Conservation (phyloP, 92 coral and sea anemone species). For the Porites lobata region DNA sequence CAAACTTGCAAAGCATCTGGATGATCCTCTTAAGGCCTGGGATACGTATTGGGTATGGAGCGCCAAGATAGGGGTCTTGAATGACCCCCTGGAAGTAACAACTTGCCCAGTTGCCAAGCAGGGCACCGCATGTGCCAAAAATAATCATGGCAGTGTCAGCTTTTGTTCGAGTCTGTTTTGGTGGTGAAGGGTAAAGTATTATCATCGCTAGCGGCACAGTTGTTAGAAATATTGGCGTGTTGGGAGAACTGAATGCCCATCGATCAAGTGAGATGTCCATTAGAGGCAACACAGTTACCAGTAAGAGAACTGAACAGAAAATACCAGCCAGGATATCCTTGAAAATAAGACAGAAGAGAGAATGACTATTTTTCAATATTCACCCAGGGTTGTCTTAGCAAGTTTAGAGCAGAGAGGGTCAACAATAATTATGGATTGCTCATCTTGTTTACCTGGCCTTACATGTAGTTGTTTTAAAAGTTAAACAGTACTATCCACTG, state of each 20-base stretch:
- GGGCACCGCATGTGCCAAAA: conserved; percentile 81
- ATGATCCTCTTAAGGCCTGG: conserved; percentile 75
- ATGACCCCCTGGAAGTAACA: conserved; percentile 64
- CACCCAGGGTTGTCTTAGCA: too few relatives aligned
- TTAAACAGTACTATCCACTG: too few relatives aligned
- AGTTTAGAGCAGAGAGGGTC: too few relatives aligned
- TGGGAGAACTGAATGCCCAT: conserved; percentile 90
- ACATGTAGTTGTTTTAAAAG: too few relatives aligned
- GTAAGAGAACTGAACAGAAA: conserved; percentile 70
- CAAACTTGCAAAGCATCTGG: conserved; percentile 81
- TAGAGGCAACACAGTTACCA: conserved; percentile 74
- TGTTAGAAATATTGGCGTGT: conserved; percentile 81
- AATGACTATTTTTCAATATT: not conserved
- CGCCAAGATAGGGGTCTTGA: conserved; percentile 80
- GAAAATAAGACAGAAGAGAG: not conserved
- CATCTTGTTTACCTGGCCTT: too few relatives aligned
- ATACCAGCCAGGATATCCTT: conserved; percentile 95
- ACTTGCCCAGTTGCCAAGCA: conserved; percentile 80
- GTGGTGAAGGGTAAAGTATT: conserved; percentile 90
- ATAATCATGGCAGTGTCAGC: conserved; percentile 92
- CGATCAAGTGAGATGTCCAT: conserved; percentile 73
- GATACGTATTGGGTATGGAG: conserved; percentile 69
- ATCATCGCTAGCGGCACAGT: conserved; percentile 82
- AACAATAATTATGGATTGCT: too few relatives aligned
- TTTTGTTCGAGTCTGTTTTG: conserved; percentile 82